Percentiles rank a stretch among this genome's conserved stretches.
These are phyloP conservation scores for Alcedo atthis DNA, from an alignment of 2,797 vertebrate species.

Conservation along the genomic window DNA sequence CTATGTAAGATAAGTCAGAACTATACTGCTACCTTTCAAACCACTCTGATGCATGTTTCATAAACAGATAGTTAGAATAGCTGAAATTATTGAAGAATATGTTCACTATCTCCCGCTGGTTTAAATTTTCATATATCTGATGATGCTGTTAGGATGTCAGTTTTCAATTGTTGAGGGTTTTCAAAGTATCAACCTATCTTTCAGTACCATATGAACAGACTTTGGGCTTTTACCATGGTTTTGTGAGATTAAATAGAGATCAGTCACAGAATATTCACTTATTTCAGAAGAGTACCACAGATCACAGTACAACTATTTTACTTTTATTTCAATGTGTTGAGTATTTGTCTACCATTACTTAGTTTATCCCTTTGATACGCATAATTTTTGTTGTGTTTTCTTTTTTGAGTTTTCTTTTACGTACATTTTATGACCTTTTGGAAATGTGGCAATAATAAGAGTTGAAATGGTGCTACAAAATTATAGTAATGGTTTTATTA, in stretches of 20 bases:
- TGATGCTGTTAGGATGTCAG: background rate
- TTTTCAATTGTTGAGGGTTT: background rate
- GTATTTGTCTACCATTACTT: background rate
- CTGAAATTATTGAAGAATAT: background rate
- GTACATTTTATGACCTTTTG: background rate
- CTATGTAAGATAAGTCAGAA: background rate
- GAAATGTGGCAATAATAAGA: conserved; percentile 6
- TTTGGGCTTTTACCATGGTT: background rate
- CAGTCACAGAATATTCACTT: background rate
- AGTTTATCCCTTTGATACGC: background rate
- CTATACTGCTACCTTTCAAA: background rate
- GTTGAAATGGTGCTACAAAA: background rate
- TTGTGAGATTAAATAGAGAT: background rate
- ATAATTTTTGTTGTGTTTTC: background rate
- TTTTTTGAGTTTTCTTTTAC: background rate
- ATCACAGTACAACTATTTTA: background rate
- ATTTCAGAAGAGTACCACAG: background rate
- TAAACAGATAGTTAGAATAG: background rate
- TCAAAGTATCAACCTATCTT: background rate
- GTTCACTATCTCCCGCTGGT: background rate
- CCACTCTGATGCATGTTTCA: background rate
- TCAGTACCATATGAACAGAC: background rate
- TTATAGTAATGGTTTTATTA: background rate
- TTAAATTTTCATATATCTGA: background rate
- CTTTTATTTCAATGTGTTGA: background rate